Evolutionary conservation across 2,797 vertebrate genomes (phyloP), one percentile per base, ranked within the genome.

Genomic region (Echiichthys vipera): DNA sequence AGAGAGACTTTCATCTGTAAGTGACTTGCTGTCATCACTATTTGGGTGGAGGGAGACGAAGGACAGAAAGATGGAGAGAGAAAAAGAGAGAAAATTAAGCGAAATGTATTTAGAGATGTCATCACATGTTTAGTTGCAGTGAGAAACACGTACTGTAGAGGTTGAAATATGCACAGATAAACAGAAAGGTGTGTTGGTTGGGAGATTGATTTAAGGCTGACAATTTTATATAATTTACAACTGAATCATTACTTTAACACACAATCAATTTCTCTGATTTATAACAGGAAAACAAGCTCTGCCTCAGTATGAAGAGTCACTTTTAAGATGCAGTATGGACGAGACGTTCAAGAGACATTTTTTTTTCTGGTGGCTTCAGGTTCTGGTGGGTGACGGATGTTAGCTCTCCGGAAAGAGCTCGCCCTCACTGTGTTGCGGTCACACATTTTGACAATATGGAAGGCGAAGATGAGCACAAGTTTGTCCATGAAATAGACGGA

Each of bases 21-120:
- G 56, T 86, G 84, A 84, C 72, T 49, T 49, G 61, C 69, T 89
- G 83, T 90, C 84, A 84, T 78, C 69, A 7, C 49, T 67, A 42
- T 67, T 69, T 74, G 83, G 82, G 76, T 86, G 89, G 82, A 84
- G 71, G 53, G 39, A 62, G 63, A 62, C 42, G 49, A 42, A 37
- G 17, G 36, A 45, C 34, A 36, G 72, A 71, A 47, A 72, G 27
- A 66, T 49, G 65, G 47, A 62, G 17, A 43, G 43, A 84, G 54
- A 58, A 18, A 22, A 18, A 22, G 2, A 63, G 57, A 15, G 56
- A 59, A 25, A 53, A 51, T 40, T 18, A 68, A 36, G 9, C 47
- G 6, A 67, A 71, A 72, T 67, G 25, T 5, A 27, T 14, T 59
- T 20, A 39, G 55, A 74, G 62, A 66, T 76, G 65, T 66, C 54